Evolutionary conservation across 2,797 vertebrate species (phyloP), one percentile per base, ranked within the genome.

Genomic region (Echiichthys vipera): DNA sequence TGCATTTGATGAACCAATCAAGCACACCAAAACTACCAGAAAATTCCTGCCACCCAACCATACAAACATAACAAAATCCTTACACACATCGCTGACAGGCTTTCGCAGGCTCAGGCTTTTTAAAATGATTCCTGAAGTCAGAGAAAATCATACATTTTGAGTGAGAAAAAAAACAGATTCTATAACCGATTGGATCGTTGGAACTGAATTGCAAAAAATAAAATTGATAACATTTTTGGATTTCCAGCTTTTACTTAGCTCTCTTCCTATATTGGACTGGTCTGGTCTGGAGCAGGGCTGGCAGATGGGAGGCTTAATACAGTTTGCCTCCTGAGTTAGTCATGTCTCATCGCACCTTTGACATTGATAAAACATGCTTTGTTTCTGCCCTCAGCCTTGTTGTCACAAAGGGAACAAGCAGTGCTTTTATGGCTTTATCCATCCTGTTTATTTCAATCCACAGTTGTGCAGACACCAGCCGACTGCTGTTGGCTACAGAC

Each of bases 261-360:
- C 3, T 64, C 27, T 20, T 75, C 37, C 46, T 64, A 4, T 59
- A 7, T 78, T 32, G 63, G 78, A 78, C 81, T 22, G 15, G 81
- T 84, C 64, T 84, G 67, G 63, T 83, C 75, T 78, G 80, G 79
- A 86, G 75, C 69, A 32, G 64, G 66, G 68, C 59, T 84, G 83
- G 67, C 85, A 88, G 86, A 91, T 91, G 86, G 84, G 73, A 79
- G 72, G 73, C 78, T 75, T 88, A 81, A 81, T 77, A 78, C 77
- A 80, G 80, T 84, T 84, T 90, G 91, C 81, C 85, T 87, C 82
- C 84, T 85, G 83, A 85, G 83, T 93, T 90, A 90, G 85, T 92
- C 89, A 91, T 90, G 90, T 89, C 85, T 93, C 88, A 85, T 87
- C 70, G 85, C 86, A 91, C 83, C 81, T 82, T 91, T 90, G 84